Conservation (phyloP, 2,888 invertebrate species). For the Drosophila kanekoi region DNA sequence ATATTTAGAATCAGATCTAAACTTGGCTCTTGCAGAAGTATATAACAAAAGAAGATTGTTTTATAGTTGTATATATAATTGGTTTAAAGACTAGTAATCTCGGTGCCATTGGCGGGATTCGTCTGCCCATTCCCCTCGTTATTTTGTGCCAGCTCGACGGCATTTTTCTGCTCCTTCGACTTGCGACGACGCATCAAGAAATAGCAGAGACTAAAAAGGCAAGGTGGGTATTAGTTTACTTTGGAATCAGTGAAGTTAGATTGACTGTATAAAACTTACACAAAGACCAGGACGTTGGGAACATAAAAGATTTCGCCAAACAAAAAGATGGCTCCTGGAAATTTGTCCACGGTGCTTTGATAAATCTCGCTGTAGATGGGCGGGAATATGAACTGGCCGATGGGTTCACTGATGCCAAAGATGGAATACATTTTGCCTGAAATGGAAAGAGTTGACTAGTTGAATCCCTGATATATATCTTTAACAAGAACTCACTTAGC, state of each 20-base stretch:
- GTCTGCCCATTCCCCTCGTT: conserved; percentile 43
- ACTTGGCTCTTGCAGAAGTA: neutral
- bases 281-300: conserved; percentile 84
- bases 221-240: neutral
- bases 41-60: neutral
- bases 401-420: conserved; percentile 84
- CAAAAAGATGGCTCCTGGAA: conserved; percentile 84
- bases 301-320: conserved; percentile 84
- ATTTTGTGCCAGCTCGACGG: conserved; percentile 57
- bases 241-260: too few species aligned
- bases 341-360: conserved; percentile 77
- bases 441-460: neutral
- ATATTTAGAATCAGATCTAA: conserved; percentile 24
- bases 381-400: conserved; percentile 83
- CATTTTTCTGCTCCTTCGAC: conserved; percentile 45
- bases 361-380: conserved; percentile 84
- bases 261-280: conserved; percentile 67
- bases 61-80: conserved; percentile 13
- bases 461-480: too few species aligned
- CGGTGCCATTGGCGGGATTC: conserved; percentile 57
- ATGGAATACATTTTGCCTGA: conserved; percentile 83
- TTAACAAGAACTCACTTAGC: conserved; percentile 69
- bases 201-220: conserved; percentile 63
- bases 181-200: conserved; percentile 70
- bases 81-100: conserved; percentile 75